phyloP scores from a whole-genome alignment of 1,140 invertebrate genomes.

The Sarcophaga bullata region DNA sequence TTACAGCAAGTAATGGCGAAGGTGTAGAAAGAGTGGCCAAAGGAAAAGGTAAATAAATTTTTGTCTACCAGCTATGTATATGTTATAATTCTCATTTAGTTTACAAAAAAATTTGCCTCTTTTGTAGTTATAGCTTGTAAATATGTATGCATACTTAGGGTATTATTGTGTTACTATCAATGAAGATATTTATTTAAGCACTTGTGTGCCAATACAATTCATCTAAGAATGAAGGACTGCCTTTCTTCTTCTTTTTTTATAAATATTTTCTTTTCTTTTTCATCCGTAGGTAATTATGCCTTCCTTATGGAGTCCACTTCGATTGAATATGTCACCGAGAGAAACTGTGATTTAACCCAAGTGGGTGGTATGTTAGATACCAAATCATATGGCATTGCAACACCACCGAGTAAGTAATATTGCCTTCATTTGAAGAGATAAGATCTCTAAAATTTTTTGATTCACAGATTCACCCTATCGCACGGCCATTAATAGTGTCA shows the following conservation, averaged over 20 bases:
- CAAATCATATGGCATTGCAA: conserved; percentile 93
- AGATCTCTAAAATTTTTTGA: neutral
- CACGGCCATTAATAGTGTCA: conserved; percentile 86
- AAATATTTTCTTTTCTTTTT: neutral
- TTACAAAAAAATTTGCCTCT: too few species aligned
- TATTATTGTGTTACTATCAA: too few species aligned
- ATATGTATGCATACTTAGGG: too few species aligned
- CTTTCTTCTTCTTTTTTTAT: neutral
- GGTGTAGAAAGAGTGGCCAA: conserved; percentile 87
- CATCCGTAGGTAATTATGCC: conserved; percentile 74
- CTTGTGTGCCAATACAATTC: too few species aligned
- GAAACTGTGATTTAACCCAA: conserved; percentile 90
- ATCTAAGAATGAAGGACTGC: too few species aligned
- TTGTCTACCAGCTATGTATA: too few species aligned
- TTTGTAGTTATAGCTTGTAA: too few species aligned
- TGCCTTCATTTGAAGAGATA: neutral
- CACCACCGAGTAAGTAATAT: conserved; percentile 83
- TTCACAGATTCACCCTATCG: conserved; percentile 83
- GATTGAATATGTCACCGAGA: conserved; percentile 90
- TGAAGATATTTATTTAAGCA: too few species aligned
- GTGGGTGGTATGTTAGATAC: conserved; percentile 90
- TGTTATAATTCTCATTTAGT: too few species aligned
- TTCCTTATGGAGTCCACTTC: conserved; percentile 95
- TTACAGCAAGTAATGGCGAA: conserved; percentile 85
- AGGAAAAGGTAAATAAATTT: conserved; percentile 80